phyloP scores from a whole-genome alignment of 2,113 vertebrate species.

The Alexandromys fortis region DNA sequence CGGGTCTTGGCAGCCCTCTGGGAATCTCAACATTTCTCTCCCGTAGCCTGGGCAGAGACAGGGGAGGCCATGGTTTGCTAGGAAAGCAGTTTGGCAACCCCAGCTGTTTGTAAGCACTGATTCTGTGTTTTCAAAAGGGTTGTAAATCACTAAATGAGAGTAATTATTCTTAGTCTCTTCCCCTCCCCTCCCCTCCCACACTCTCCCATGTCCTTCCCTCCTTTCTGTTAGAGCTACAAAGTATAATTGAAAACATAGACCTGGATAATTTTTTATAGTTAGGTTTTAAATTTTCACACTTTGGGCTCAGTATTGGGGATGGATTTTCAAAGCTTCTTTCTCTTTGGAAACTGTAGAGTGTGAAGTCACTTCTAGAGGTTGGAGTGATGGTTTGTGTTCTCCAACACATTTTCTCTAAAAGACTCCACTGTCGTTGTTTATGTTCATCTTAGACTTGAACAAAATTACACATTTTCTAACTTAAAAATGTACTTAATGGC shows the following conservation, averaged over 20 bases:
- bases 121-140: conserved; percentile 5
- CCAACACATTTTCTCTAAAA: not conserved
- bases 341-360: not conserved
- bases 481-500: not conserved
- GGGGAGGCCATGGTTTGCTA: not conserved
- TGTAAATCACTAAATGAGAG: conserved; percentile 20
- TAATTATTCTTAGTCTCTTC: not conserved
- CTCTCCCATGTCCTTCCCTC: not conserved
- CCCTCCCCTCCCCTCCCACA: accelerated
- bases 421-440: not conserved
- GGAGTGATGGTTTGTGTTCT: not conserved
- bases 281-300: not conserved
- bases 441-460: not conserved
- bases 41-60: not conserved
- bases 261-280: not conserved
- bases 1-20: no score
- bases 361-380: not conserved
- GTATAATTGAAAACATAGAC: conserved; percentile 18
- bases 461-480: not conserved
- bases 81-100: not conserved
- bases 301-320: not conserved
- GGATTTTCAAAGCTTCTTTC: not conserved
- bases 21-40: not conserved
- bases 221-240: conserved; percentile 1
- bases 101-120: not conserved